Evolutionary conservation across 30 jellyfish, hydroid and myxozoan species (phyloP).

Genomic region (Hydractinia echinata): DNA sequence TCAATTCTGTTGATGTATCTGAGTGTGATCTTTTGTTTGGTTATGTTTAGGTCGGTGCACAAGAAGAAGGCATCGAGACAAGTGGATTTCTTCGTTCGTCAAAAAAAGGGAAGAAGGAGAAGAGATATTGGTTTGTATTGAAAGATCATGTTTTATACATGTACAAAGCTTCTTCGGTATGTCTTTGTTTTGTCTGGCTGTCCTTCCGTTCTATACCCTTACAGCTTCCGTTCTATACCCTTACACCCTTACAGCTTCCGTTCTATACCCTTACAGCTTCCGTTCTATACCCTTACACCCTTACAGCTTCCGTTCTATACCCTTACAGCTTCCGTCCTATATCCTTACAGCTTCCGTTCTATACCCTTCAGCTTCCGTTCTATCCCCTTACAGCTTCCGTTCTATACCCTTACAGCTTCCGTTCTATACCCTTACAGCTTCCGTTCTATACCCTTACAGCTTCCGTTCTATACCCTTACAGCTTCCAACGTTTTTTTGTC

Average conservation of each 20-base stretch:
- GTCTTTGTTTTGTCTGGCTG: not conserved
- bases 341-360: too few relatives aligned
- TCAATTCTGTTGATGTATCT: too few relatives aligned
- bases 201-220: not conserved
- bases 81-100: slow-evolving; percentile 56
- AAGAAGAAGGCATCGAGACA: slow-evolving; percentile 54
- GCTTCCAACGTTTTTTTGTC: too few relatives aligned
- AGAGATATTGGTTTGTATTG: slow-evolving; percentile 86
- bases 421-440: too few relatives aligned
- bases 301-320: not conserved
- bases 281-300: too few relatives aligned
- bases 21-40: too few relatives aligned
- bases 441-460: not conserved
- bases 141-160: slow-evolving; percentile 78
- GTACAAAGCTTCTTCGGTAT: slow-evolving; percentile 89
- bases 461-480: not conserved
- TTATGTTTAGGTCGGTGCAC: slow-evolving; percentile 43
- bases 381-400: too few relatives aligned
- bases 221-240: not conserved
- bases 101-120: slow-evolving; percentile 55
- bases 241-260: not conserved
- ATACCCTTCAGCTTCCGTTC: too few relatives aligned
- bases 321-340: too few relatives aligned
- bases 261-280: too few relatives aligned
- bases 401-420: too few relatives aligned